Base-by-base conservation (phyloP, 2,797 vertebrate genomes). In the Leucoraja ocellata region DNA sequence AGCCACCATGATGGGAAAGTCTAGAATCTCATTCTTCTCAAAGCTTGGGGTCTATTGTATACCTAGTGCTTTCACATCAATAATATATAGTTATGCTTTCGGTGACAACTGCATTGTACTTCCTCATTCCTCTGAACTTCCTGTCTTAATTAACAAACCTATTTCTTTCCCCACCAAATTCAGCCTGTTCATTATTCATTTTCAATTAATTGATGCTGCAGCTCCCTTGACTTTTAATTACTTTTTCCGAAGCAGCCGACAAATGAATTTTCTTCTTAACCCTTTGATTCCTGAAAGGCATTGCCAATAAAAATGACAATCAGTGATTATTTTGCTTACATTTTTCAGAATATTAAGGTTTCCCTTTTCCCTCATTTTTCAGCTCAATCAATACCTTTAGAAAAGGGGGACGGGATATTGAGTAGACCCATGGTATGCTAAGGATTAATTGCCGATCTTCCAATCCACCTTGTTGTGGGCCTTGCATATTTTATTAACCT, bases 191-290 rank as follows among this genome's bases (percentile, higher is more conserved):
- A 96, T 98, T 98, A 98, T 95, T 98, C 97, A 97, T 95, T 96
- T 97, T 96, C 97, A 97, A 97, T 98, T 98, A 98, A 95, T 94
- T 95, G 95, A 98, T 95, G 96, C 96, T 96, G 96, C 96, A 97
- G 97, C 97, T 95, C 95, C 95, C 96, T 96, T 95, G 96, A 96
- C 97, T 97, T 73, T 97, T 99, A 98, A 99, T 99, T 98, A 97
- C 96, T 97, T 97, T 96, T 96, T 96, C 95, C 95, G 95, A 96
- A 96, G 97, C 97, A 97, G 98, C 96, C 93, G 97, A 98, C 97
- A 98, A 98, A 98, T 98, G 98, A 97, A 98, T 98, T 98, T 98
- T 95, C 96, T 96, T 97, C 97, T 98, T 98, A 98, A 98, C 97
- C 97, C 97, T 94, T 95, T 94, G 96, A 97, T 96, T 97, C 96